A percentile compares a stretch with the other conserved stretches of the same genome.
Conservation (phyloP, 2,113 vertebrate species). For the Nettapus auritus region DNA sequence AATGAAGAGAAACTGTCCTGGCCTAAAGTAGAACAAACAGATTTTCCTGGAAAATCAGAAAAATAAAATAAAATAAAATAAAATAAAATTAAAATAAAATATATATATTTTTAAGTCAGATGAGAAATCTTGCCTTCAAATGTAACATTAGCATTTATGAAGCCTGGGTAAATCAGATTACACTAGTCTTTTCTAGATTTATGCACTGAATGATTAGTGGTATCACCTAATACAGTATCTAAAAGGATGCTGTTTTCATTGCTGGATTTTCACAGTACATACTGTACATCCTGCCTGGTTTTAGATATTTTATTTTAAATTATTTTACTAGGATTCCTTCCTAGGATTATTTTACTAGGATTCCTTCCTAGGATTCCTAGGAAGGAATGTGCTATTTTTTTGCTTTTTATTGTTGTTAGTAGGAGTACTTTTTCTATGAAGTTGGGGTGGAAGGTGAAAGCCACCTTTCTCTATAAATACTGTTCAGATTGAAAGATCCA, state of each 20-base stretch:
- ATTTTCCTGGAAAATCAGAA: too few relatives aligned
- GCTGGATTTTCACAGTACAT: not conserved
- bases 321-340: not conserved
- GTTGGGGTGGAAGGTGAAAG: not conserved
- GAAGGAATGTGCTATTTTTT: not conserved
- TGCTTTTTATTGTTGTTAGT: not conserved
- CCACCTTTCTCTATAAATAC: not conserved
- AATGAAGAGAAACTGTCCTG: not conserved
- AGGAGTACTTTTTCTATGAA: not conserved
- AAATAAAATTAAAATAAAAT: too few relatives aligned
- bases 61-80: too few relatives aligned
- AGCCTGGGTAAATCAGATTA: not conserved
- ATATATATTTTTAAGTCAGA: too few relatives aligned
- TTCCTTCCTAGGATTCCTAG: too few relatives aligned
- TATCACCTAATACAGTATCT: not conserved
- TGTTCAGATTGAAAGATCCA: accelerated
- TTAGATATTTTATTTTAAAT: not conserved
- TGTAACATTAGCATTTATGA: not conserved
- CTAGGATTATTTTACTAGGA: not conserved
- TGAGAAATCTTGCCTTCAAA: not conserved
- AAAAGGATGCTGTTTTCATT: not conserved
- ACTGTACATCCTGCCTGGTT: not conserved
- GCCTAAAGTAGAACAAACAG: not conserved
- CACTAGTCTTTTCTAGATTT: not conserved
- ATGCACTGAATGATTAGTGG: not conserved